A percentile compares a stretch with the other conserved stretches of the same genome.
Evolutionary conservation across 53 echinoderm and acorn worm species (phyloP).

Genomic region (Apostichopus leukothele): DNA sequence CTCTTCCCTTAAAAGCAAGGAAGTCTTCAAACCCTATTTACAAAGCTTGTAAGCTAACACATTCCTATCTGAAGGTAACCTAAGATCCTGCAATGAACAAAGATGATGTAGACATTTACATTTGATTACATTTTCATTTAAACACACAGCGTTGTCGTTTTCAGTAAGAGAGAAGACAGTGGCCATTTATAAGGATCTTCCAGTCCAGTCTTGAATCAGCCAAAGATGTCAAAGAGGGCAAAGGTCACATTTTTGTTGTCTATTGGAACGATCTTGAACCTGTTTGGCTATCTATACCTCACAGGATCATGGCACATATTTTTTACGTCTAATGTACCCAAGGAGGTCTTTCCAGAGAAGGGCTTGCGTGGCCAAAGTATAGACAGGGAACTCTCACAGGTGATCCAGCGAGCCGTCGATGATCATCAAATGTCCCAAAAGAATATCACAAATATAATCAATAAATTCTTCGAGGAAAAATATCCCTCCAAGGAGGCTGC

Average conservation of each 20-base stretch:
- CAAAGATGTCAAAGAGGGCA: conserved; percentile 58
- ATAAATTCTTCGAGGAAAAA: neutral
- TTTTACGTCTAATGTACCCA: conserved; percentile 42
- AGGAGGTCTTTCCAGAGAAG: neutral
- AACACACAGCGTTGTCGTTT: too few species aligned
- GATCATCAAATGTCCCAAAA: conserved; percentile 9
- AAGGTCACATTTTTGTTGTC: conserved; percentile 68
- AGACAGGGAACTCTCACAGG: neutral
- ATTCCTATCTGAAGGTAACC: too few species aligned
- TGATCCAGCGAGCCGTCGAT: neutral
- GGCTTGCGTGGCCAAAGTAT: neutral
- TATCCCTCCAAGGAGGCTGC: neutral
- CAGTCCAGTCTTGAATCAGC: neutral
- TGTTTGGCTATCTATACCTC: conserved; percentile 64
- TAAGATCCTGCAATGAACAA: too few species aligned
- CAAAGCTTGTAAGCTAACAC: neutral
- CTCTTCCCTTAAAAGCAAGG: neutral
- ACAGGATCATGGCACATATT: conserved; percentile 55
- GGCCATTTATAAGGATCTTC: neutral
- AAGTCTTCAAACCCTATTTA: neutral
- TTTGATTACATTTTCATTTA: too few species aligned
- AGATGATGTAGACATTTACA: too few species aligned
- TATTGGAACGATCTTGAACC: conserved; percentile 64
- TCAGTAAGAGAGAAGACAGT: too few species aligned
- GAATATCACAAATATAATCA: neutral